Percentiles rank a stretch among this genome's conserved stretches.
Evolutionary conservation across 2,888 invertebrate genomes (phyloP).

Genomic region (Drosophila diplacantha): DNA sequence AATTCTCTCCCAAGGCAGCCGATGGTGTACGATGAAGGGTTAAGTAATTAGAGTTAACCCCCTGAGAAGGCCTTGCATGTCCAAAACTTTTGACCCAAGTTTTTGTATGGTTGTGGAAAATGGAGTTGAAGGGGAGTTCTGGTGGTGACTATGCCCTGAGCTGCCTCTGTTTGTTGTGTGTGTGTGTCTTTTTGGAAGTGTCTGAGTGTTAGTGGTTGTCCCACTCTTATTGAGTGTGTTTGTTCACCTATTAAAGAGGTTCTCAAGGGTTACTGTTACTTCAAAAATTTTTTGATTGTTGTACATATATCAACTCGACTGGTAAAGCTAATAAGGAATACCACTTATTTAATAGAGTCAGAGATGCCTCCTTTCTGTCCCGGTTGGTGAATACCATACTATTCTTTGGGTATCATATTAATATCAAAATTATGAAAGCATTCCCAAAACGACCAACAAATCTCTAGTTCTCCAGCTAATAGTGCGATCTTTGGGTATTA

Average conservation of each 20-base stretch:
- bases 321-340: no score
- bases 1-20: background rate
- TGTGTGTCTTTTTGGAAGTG: slow-evolving; percentile 2
- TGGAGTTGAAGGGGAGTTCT: background rate
- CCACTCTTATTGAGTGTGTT: background rate
- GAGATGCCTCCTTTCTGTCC: no score
- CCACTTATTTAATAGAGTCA: no score
- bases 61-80: slow-evolving; percentile 8
- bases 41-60: slow-evolving; percentile 12
- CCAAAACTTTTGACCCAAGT: slow-evolving; percentile 8
- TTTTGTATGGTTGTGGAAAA: background rate
- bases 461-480: no score
- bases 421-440: no score
- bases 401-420: no score
- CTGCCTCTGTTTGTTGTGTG: background rate
- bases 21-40: background rate
- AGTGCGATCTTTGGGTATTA: no score
- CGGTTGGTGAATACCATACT: no score
- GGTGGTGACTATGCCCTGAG: background rate
- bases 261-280: no score
- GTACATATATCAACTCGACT: no score
- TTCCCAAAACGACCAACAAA: no score
- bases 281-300: no score
- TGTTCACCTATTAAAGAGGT: slow-evolving; percentile 23
- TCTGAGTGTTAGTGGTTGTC: slow-evolving; percentile 3